Evolutionary conservation across 2,888 invertebrate species (phyloP), one percentile per base, ranked within the genome.

Genomic region (Oligia strigilis): DNA sequence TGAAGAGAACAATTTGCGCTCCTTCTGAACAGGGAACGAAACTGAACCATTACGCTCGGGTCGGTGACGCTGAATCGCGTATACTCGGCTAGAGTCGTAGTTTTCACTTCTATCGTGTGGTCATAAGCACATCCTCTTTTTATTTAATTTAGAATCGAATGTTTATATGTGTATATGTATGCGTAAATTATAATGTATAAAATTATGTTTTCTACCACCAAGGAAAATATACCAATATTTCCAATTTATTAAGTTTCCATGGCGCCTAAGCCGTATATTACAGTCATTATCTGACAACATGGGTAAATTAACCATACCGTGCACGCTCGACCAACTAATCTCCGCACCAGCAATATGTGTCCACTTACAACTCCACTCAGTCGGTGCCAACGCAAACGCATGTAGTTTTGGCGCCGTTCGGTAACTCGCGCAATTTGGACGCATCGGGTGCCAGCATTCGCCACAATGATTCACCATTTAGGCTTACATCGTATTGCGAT

Each of bases 331-430:
- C 43, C 0, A 14, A 14, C 64, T 82, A 49, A 82, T 75, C 67
- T 77, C 36, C 23, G 0, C 17, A 62, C 70, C 19, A 72, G 29
- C 40, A 75, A 46, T 69, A 4, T 67, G 55, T 80, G 76, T 19
- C 58, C 80, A 67, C 79, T 84, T 67, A 79, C 73, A 69, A 70
- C 17, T 29, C 70, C 52, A 13, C 52, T 64, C 55, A 29, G 14
- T 36, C 55, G 17, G 23, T 84, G 85, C 85, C 85, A 85, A 86
- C 8, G 36, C 58, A 11, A 86, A 80, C 6, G 60, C 52, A 13
- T 60, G 60, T 55, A 65, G 62, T 81, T 76, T 84, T 84, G 87
- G 87, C 85, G 84, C 80, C 79, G 62, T 46, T 19, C 36, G 60
- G 13, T 55, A 58, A 69, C 81, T 84, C 74, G 77, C 67, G 72